Conservation (phyloP, 2,888 invertebrate genomes). For the Tanaodytes sp. region DNA sequence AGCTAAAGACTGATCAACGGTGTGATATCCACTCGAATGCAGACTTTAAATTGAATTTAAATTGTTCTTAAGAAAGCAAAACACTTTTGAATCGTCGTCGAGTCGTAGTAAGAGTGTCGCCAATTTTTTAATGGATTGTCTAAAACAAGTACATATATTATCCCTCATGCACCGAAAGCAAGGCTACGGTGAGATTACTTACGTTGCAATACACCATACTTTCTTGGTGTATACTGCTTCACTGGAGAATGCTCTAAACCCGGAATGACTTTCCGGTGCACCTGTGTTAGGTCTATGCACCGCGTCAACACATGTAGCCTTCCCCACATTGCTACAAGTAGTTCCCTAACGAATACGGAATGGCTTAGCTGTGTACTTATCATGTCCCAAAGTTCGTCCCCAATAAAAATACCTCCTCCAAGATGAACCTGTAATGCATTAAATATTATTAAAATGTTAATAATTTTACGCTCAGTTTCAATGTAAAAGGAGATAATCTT, state of each 20-base stretch:
- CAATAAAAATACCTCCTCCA: neutral
- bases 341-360: neutral
- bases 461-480: no score
- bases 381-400: slow-evolving; percentile 1
- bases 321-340: neutral
- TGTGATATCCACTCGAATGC: no score
- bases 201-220: neutral
- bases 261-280: neutral
- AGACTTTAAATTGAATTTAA: no score
- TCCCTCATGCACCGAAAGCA: no score
- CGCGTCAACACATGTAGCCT: neutral
- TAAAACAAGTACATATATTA: neutral
- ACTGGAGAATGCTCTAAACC: slow-evolving; percentile 6
- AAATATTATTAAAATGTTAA: neutral
- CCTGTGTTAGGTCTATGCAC: neutral
- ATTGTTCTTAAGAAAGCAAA: no score
- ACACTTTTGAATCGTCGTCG: no score
- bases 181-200: no score
- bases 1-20: no score
- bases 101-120: no score
- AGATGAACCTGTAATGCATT: slow-evolving; percentile 3
- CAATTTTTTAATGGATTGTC: no score
- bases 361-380: neutral
- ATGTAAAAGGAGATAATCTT: no score
- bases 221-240: neutral